phyloP scores from a whole-genome alignment of 1,140 invertebrate species.

The Aplysia californica region DNA sequence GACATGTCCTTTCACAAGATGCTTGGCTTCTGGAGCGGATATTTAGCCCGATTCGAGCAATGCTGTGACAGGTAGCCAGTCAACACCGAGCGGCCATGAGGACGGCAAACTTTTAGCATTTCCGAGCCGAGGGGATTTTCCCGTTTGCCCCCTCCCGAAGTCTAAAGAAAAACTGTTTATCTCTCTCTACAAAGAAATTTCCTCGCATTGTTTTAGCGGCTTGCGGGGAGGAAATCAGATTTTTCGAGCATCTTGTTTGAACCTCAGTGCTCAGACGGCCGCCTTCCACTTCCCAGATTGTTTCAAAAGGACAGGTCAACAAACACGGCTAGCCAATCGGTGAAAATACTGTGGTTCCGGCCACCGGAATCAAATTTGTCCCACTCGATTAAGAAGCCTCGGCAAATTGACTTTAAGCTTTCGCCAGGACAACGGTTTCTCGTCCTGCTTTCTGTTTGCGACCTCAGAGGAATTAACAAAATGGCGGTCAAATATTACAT shows the following conservation, averaged over 20 bases:
- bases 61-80: not conserved
- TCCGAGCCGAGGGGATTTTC: too few relatives aligned
- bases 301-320: not conserved
- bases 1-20: too few relatives aligned
- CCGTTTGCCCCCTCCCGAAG: not conserved
- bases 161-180: not conserved
- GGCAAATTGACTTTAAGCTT: constrained; percentile 21
- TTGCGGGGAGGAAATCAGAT: constrained; percentile 23
- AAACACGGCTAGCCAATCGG: constrained; percentile 13
- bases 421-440: not conserved
- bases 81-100: constrained; percentile 2
- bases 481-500: too few relatives aligned
- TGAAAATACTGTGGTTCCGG: constrained; percentile 5
- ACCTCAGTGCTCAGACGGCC: not conserved
- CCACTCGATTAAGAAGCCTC: constrained; percentile 2
- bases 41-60: not conserved
- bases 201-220: constrained; percentile 17
- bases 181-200: not conserved
- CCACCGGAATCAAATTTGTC: constrained; percentile 22
- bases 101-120: not conserved
- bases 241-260: too few relatives aligned
- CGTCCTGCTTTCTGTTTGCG: not conserved
- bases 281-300: not conserved
- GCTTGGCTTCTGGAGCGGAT: constrained; percentile 17
- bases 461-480: constrained; percentile 8